Base-by-base conservation (phyloP, 2,113 vertebrate genomes). In the Anser cygnoides region DNA sequence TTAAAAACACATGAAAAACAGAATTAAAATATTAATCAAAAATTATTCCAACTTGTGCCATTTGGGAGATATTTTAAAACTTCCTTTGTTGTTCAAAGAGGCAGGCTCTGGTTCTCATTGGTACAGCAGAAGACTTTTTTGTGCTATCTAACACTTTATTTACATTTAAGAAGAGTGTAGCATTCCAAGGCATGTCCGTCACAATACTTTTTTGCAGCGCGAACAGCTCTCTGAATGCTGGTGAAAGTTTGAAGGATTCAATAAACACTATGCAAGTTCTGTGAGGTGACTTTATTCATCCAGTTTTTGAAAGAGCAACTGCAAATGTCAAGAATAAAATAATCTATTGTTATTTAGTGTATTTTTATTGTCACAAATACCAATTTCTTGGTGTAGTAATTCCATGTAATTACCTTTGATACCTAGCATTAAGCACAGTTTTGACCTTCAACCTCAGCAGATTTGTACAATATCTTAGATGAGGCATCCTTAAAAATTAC, bases 1-100 rank as follows among this genome's bases (percentile, higher is more conserved):
- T 82, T 78, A 28, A 82, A 89, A 89, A 25, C 35, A 89, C 14
- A 87, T 43, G 26, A 88, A 92, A 89, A 93, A 2, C 20, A 55
- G 5, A 92, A 92, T 59, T 89, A 81, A 92, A 95, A 87, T 78
- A 89, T 79, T 91, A 54, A 87, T 87, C 13, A 67, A 78, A 74
- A 67, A 9, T 11, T 81, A 68, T 93, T 90, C 33, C 26, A 19
- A 79, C 33, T 78, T 92, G 15, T 68, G 23, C 39, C 23, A 37
- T 39, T 89, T 89, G 85, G 61, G 49, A 84, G 33, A 29, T 44
- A 81, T 84, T 84, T 93, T 74, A 44, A 74, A 94, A 80, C 10
- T 52, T 74, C 15, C 10, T 66, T 92, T 94, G 11, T 44, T 90
- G 20, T 81, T 88, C 57, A 86, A 15, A 85, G 63, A 71, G 9